Evolutionary conservation across 2,113 vertebrate species (phyloP).

Genomic region (Acanthochromis polyacanthus): DNA sequence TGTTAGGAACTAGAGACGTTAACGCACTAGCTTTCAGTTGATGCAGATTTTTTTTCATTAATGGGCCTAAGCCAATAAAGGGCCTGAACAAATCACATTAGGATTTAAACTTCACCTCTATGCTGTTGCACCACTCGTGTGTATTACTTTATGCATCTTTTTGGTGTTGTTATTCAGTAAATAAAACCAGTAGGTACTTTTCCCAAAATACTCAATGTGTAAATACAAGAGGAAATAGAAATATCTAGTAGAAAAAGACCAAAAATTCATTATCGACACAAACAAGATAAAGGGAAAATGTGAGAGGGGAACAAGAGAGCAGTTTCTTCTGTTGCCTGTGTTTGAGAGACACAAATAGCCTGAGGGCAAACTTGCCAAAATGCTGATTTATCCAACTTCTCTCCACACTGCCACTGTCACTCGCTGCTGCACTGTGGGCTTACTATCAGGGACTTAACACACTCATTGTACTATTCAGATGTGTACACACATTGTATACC

Average conservation of each 20-base stretch:
- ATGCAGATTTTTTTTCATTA: no score
- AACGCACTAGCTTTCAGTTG: background rate
- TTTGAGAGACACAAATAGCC: no score
- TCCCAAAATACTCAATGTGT: no score
- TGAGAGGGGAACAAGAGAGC: background rate
- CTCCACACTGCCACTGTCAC: constrained; percentile 10
- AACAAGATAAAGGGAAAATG: background rate
- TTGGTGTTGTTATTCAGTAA: no score
- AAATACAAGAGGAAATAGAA: background rate
- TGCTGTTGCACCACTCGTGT: background rate
- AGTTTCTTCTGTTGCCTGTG: background rate
- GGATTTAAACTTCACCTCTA: no score
- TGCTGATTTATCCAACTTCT: constrained; percentile 32
- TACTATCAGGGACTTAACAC: constrained; percentile 8
- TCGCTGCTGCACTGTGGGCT: constrained; percentile 11
- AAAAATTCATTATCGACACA: background rate
- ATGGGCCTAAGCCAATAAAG: no score
- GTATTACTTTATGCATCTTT: background rate
- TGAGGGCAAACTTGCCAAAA: constrained; percentile 14
- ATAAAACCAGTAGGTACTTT: no score
- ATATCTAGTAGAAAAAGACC: background rate
- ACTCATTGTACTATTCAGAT: background rate
- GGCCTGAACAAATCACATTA: no score
- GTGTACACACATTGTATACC: background rate
- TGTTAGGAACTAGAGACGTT: constrained; percentile 17